Base-by-base conservation (phyloP, 2,113 vertebrate species). In the Pionites leucogaster region DNA sequence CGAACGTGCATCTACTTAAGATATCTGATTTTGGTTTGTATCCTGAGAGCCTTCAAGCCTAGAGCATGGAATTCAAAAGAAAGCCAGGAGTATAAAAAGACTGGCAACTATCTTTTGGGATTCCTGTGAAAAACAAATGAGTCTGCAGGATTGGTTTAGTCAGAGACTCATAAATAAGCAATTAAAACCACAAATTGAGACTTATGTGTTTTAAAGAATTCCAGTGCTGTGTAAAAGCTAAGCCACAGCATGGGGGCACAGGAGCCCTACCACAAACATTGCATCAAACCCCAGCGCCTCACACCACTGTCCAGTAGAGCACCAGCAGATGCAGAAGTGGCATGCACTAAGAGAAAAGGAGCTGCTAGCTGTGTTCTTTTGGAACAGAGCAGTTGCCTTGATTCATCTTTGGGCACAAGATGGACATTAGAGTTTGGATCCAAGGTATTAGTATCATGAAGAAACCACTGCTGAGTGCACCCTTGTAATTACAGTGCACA, bases 311-410 rank as follows among this genome's bases (percentile, higher is more conserved):
- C 65, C 5, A 1, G 11, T 17, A 49, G 24, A 65, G 41, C 35
- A 41, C 5, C 62, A 27, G 50, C 31, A 84, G 74, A 33, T 44
- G 33, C 31, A 63, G 33, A 33, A 70, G 22, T 13, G 37, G 11
- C 16, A 15, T 0, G 0, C 23, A 15, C n/a, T n/a, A 1, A 7
- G n/a, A 52, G 14, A 67, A 41, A 47, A 75, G 18, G 37, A 75
- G 17, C 25, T 81, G 15, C 31, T 88, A 25, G 20, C 46, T 31
- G 10, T 9, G 13, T 1, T 13, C 17, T 79, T 85, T 44, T 68
- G 50, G 22, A 71, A 87, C 7, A 25, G 35, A 60, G 24, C 39
- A 27, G 6, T 62, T 62, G 18, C 12, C 25, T 13, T 2, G 0
- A 9, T 29, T 62, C 20, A 8, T 62, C 67, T 64, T 50, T 82